phyloP scores from a whole-genome alignment of 2,113 vertebrate genomes.

The Leucoraja erinaceus region DNA sequence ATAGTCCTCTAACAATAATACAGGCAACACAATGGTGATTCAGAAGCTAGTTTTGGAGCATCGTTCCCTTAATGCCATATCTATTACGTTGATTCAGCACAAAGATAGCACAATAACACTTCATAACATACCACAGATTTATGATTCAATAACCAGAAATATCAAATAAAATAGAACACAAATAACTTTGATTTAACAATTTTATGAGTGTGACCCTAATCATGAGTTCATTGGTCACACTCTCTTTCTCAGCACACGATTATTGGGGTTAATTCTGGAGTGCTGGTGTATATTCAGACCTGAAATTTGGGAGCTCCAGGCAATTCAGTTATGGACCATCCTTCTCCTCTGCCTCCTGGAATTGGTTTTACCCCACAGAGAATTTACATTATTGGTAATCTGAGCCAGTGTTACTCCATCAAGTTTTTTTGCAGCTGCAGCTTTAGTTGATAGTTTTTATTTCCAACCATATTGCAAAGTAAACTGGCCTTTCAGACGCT shows the following conservation, averaged over 20 bases:
- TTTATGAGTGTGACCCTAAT: not conserved
- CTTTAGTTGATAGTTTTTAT: not conserved
- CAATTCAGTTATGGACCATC: not conserved
- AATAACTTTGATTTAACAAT: not conserved
- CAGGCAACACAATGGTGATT: not conserved
- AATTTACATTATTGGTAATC: not conserved
- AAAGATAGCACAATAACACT: not conserved
- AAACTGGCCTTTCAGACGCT: not conserved
- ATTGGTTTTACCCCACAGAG: not conserved
- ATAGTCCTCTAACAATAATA: not conserved
- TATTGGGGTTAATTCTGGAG: not conserved
- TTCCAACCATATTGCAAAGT: not conserved
- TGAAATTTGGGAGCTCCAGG: not conserved
- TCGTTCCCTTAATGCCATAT: not conserved
- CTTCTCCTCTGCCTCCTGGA: not conserved
- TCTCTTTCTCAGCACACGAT: not conserved
- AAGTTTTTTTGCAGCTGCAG: not conserved
- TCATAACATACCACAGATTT: not conserved
- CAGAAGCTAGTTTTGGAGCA: not conserved
- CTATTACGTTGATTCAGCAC: not conserved
- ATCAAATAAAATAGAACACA: not conserved
- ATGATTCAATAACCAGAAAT: not conserved
- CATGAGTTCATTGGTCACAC: not conserved
- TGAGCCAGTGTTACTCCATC: not conserved
- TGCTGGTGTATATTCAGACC: not conserved